These are phyloP conservation scores for Propithecus deckenii DNA, from an alignment of 2,797 vertebrate genomes.

Conservation along the genomic window DNA sequence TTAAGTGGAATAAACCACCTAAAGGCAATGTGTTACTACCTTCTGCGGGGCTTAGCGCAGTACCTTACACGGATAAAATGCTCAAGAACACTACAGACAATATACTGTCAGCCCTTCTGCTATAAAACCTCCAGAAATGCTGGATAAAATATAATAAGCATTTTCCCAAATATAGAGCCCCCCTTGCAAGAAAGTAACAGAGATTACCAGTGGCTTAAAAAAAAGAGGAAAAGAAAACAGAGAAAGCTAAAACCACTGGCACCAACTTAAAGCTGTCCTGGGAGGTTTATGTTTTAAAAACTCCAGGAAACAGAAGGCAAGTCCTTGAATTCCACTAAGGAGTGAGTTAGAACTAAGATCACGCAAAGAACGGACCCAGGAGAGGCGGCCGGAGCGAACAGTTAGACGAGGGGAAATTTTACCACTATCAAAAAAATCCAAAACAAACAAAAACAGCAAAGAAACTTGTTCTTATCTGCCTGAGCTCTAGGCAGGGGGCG, in stretches of 20 bases:
- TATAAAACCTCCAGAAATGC: background rate
- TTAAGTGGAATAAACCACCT: background rate
- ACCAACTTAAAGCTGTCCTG: background rate
- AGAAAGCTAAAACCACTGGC: too few relatives aligned
- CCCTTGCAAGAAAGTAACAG: background rate
- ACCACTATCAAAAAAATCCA: background rate
- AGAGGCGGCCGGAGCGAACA: background rate
- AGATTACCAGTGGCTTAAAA: background rate
- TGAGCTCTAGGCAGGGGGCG: background rate
- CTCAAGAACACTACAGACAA: background rate
- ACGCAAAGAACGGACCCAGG: background rate
- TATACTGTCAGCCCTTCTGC: background rate
- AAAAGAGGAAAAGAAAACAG: background rate
- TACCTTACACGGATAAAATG: background rate
- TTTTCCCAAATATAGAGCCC: background rate
- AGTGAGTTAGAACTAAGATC: background rate
- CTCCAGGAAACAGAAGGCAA: background rate
- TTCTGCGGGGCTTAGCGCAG: background rate
- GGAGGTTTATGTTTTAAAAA: background rate
- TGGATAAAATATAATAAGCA: background rate
- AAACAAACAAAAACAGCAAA: background rate
- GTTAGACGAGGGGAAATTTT: background rate
- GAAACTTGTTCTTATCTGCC: background rate
- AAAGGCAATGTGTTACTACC: background rate
- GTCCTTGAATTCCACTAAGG: background rate